Percentiles rank a stretch among this genome's conserved stretches.
phyloP scores from a whole-genome alignment of 2,888 invertebrate genomes.

The Dasypolia templi region DNA sequence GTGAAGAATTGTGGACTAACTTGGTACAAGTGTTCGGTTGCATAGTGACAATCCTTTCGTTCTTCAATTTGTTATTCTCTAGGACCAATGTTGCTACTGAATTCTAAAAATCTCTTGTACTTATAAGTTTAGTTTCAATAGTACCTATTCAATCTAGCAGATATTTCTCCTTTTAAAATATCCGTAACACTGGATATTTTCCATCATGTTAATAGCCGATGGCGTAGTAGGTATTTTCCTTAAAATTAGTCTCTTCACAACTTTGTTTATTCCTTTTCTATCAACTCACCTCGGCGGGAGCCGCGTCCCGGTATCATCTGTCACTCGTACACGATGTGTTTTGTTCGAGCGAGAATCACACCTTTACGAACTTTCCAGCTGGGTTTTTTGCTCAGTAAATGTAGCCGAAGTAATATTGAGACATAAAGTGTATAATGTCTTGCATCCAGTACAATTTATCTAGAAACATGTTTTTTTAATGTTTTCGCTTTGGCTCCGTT shows the following conservation, averaged over 20 bases:
- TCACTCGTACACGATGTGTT: not conserved
- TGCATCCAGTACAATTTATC: conserved; percentile 4
- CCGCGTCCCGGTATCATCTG: not conserved
- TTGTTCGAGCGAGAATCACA: conserved; percentile 1
- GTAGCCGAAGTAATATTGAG: not conserved
- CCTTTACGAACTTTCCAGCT: not conserved
- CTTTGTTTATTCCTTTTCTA: conserved; percentile 4
- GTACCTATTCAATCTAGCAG: conserved; percentile 2
- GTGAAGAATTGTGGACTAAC: no score
- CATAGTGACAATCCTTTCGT: conserved; percentile 8
- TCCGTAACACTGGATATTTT: not conserved
- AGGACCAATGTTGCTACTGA: conserved; percentile 1
- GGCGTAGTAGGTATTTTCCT: not conserved
- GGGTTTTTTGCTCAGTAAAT: not conserved
- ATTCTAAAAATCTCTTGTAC: no score
- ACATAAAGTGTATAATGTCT: not conserved
- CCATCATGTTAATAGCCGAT: not conserved
- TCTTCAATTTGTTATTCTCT: not conserved
- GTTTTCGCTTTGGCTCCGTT: no score
- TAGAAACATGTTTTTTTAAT: no score
- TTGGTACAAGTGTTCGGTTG: conserved; percentile 7
- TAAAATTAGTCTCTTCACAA: not conserved
- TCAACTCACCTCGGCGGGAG: conserved; percentile 4
- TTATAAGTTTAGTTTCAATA: not conserved
- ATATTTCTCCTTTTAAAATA: conserved; percentile 5